Evolutionary conservation across 1,140 invertebrate genomes (phyloP), one percentile per base, ranked within the genome.

Genomic region (Polypedilum vanderplanki): DNA sequence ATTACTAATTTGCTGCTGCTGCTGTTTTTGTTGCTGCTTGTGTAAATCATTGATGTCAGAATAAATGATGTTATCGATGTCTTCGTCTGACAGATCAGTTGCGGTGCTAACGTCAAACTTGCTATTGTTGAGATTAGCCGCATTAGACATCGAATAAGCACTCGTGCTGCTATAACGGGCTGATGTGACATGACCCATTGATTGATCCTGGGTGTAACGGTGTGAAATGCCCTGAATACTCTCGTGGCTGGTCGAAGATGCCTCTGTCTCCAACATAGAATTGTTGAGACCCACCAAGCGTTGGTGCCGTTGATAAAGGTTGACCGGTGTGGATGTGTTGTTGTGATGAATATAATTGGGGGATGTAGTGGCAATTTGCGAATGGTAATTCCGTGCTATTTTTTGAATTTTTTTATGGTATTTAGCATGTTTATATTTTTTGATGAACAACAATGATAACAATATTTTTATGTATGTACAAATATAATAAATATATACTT

Each of bases 151-250:
- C 81, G 80, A 83, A 83, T 81, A 83, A 77, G 77, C 18, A 70
- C 20, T 82, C 77, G 81, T 82, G 82, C 79, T 83, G 81, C 81
- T 83, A 83, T 82, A 83, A 83, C 81, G 81, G 78, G 80, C 79
- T 82, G 79, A 81, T 76, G 79, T 83, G 81, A 77, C 80, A 82
- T 79, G 81, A 70, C 17, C 65, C 65, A 22, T 70, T 74, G 81
- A 82, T 80, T 82, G 81, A 79, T 79, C 80, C 79, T 81, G 80
- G 79, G 77, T 79, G 80, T 76, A 79, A 79, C 74, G 79, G 78
- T 76, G 76, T 78, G 77, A 79, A 79, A 76, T 77, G 77, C 78
- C 77, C 77, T 75, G 77, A 79, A 80, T 81, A 83, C 77, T 83
- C 81, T 82, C 81, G 80, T 79, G 81, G 80, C 80, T 83, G 81